phyloP scores from a whole-genome alignment of 1,140 invertebrate genomes.

The Aphaenogaster floridana region DNA sequence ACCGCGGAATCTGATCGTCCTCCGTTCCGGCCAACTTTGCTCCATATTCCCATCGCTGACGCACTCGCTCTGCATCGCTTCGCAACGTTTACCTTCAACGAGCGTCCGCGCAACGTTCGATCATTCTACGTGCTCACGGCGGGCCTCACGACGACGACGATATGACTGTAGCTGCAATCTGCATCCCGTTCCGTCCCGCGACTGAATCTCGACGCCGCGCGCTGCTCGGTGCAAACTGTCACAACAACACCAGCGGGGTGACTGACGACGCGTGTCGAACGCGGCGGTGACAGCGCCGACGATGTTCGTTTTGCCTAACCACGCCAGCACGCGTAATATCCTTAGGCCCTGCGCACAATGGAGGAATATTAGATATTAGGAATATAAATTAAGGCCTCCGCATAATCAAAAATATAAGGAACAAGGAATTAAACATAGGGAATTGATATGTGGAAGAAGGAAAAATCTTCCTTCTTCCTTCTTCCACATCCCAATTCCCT shows the following conservation, averaged over 20 bases:
- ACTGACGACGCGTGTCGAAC: not conserved
- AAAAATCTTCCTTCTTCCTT: too few relatives aligned
- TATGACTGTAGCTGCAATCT: not conserved
- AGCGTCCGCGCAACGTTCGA: not conserved
- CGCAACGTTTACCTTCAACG: not conserved
- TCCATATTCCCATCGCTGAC: constrained; percentile 13
- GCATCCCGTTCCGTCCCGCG: not conserved
- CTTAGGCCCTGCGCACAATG: not conserved
- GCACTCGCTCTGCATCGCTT: not conserved
- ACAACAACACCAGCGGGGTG: not conserved
- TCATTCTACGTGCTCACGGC: constrained; percentile 21
- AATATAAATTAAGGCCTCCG: too few relatives aligned
- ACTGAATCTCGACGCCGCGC: not conserved
- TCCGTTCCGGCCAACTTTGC: constrained; percentile 20
- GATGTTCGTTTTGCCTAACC: not conserved
- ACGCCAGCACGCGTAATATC: not conserved
- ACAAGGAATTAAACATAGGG: too few relatives aligned
- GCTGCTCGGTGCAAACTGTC: not conserved
- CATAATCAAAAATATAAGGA: too few relatives aligned
- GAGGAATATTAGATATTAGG: too few relatives aligned
- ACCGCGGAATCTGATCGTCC: constrained; percentile 39
- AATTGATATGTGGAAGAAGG: too few relatives aligned
- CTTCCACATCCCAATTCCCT: too few relatives aligned
- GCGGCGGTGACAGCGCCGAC: not conserved
- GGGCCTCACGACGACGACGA: not conserved